Percentiles rank a stretch among this genome's conserved stretches.
These are phyloP conservation scores for Petromus typicus DNA, from an alignment of 2,113 vertebrate species.

Conservation along the genomic window DNA sequence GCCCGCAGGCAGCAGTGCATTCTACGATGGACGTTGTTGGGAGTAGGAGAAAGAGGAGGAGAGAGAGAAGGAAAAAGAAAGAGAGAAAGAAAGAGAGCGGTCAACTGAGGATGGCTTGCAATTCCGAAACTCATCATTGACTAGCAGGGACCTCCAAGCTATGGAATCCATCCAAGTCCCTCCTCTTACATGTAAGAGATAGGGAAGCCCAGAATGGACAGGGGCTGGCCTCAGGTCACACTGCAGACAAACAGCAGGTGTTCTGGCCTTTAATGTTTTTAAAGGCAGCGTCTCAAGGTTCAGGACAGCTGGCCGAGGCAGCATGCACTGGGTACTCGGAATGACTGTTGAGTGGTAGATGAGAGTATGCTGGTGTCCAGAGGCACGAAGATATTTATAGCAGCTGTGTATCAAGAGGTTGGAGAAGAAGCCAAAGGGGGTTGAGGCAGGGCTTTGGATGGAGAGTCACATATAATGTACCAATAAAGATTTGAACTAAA, in stretches of 20 bases:
- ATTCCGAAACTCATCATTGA: conserved; percentile 47
- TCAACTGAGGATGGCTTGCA: conserved; percentile 68
- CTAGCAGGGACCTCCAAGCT: not conserved
- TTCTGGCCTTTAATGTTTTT: not conserved
- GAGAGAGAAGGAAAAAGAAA: conserved; percentile 31
- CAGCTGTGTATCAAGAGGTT: not conserved
- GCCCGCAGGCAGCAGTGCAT: conserved; percentile 95
- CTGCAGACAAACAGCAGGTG: not conserved
- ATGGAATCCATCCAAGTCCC: not conserved
- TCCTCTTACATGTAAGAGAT: not conserved
- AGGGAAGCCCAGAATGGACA: not conserved
- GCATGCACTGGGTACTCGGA: not conserved
- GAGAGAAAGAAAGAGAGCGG: conserved; percentile 63
- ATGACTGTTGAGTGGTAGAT: not conserved
- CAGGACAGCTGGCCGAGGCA: not conserved
- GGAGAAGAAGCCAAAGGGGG: not conserved
- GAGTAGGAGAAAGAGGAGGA: not conserved
- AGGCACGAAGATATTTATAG: not conserved
- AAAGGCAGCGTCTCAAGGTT: not conserved
- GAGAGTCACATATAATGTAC: conserved; percentile 3
- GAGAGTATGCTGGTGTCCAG: not conserved
- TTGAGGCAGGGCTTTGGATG: not conserved
- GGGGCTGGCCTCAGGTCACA: not conserved
- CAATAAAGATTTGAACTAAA: too few relatives aligned
- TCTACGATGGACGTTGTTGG: conserved; percentile 85